Conservation (phyloP, 2,888 invertebrate genomes). For the Neoaliturus tenellus region DNA sequence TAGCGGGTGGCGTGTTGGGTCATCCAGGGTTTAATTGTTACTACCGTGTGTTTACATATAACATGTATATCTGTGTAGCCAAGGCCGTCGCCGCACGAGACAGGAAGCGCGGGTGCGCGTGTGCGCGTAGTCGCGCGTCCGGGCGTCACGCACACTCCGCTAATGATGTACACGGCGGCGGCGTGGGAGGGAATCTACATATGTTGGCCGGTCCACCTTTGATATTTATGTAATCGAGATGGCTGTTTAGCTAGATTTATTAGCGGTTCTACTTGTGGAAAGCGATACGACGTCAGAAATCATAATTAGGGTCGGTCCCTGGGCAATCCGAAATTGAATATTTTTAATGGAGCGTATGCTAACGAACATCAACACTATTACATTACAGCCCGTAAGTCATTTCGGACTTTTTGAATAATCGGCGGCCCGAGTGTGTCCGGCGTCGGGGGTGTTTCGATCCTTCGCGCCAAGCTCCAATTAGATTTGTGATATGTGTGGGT, state of each 20-base stretch:
- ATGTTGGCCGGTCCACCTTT: constrained; percentile 13
- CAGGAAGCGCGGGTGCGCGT: neutral
- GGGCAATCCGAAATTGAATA: constrained; percentile 50
- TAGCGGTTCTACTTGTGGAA: constrained; percentile 37
- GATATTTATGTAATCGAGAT: constrained; percentile 41
- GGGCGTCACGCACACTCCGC: neutral
- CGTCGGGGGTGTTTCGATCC: constrained; percentile 1
- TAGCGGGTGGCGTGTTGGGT: neutral
- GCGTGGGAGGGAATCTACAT: constrained; percentile 16
- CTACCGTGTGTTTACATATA: neutral
- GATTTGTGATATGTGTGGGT: neutral
- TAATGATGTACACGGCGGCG: neutral
- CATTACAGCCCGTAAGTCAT: constrained; percentile 34
- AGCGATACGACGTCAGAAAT: constrained; percentile 45
- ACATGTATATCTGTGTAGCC: neutral
- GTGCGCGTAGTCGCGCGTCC: constrained; percentile 3
- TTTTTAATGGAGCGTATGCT: constrained; percentile 48
- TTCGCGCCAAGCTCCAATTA: neutral
- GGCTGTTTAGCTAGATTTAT: constrained; percentile 50
- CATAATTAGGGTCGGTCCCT: constrained; percentile 50
- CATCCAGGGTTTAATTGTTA: neutral
- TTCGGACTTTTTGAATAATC: constrained; percentile 12
- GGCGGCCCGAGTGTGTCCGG: neutral
- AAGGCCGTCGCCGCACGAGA: constrained; percentile 11
- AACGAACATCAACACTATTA: constrained; percentile 50